A percentile compares a stretch with the other conserved stretches of the same genome.
Evolutionary conservation across 2,888 invertebrate species (phyloP).

Genomic region (Melikaiella ostensackeni): DNA sequence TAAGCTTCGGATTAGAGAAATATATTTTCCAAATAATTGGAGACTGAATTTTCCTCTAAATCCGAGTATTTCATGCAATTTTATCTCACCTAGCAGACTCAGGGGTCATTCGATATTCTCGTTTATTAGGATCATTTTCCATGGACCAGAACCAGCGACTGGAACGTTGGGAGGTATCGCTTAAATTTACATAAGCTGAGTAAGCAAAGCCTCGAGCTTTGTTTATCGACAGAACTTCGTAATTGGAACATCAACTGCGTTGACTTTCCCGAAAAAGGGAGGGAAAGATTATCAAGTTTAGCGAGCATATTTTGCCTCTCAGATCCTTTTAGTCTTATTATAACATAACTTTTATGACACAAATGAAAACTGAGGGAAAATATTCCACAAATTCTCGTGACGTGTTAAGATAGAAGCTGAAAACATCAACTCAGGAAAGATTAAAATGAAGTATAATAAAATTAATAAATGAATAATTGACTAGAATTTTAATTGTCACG

Average conservation of each 20-base stretch:
- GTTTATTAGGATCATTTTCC: slow-evolving; percentile 16
- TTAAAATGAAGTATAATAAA: no score
- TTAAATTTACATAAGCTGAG: slow-evolving; percentile 18
- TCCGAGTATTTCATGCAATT: background rate
- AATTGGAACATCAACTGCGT: slow-evolving; percentile 11
- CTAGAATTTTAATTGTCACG: no score
- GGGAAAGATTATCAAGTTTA: slow-evolving; percentile 4
- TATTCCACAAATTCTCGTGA: background rate
- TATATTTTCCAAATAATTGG: background rate
- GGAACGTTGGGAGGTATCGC: slow-evolving; percentile 10
- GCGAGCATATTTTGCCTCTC: background rate
- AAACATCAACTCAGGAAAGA: no score
- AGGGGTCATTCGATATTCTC: slow-evolving; percentile 9
- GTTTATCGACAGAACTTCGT: slow-evolving; percentile 11
- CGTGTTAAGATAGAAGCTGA: no score
- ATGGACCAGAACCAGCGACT: slow-evolving; percentile 4
- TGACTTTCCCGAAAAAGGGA: slow-evolving; percentile 9
- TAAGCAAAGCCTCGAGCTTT: slow-evolving; percentile 16
- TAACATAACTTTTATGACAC: background rate
- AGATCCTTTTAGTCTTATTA: background rate
- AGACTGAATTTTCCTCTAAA: background rate
- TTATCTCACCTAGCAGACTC: slow-evolving; percentile 16
- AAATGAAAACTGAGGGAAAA: background rate
- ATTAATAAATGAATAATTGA: no score
- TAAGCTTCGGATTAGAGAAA: background rate